Evolutionary conservation across 2,113 vertebrate genomes (phyloP), one percentile per base, ranked within the genome.

Genomic region (Rhinogobius similis): DNA sequence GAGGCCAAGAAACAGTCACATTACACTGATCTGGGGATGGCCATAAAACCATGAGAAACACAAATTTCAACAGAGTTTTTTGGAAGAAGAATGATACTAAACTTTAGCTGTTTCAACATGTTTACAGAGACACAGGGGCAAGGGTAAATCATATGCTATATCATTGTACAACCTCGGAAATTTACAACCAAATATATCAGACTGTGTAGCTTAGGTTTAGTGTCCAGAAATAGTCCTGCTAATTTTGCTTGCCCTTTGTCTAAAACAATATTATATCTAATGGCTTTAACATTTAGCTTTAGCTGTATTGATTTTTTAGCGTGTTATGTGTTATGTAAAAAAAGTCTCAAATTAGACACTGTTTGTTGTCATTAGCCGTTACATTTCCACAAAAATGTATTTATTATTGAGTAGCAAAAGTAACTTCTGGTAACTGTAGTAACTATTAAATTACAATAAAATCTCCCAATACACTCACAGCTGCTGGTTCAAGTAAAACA

Each of bases 1-100:
- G 50, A 67, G 44, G 70, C 69, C 61, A 69, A 75, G 62, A 71
- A 68, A 53, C 26, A 21, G 63, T 66, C 43, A 75, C 26, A 70
- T 76, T 24, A 65, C 13, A 38, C 24, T 0, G 24, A 44, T 72
- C 36, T 77, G 73, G 36, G 36, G 39, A 64, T 46, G 29, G 56
- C 65, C 71, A 78, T 39, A 63, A 24, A 78, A 21, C 48, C 32
- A 48, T 39, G 1, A 26, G 72, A 63, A 58, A 73, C 39, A 44
- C 46, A 73, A 71, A 75, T 61, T 76, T 39, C 55, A 43, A 3
- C 9, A 48, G 53, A 8, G 3, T 26, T 55, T 63, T 20, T 48
- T 58, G 56, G 14, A 24, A 38, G 10, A 1, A 1, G 32, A 48
- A 66, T 1, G 5, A n/a, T 59, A 50, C 1, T 46, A 11, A 16